These are phyloP conservation scores for Gymnoscopelus braueri DNA, from an alignment of 2,797 vertebrate genomes.

Conservation along the genomic window DNA sequence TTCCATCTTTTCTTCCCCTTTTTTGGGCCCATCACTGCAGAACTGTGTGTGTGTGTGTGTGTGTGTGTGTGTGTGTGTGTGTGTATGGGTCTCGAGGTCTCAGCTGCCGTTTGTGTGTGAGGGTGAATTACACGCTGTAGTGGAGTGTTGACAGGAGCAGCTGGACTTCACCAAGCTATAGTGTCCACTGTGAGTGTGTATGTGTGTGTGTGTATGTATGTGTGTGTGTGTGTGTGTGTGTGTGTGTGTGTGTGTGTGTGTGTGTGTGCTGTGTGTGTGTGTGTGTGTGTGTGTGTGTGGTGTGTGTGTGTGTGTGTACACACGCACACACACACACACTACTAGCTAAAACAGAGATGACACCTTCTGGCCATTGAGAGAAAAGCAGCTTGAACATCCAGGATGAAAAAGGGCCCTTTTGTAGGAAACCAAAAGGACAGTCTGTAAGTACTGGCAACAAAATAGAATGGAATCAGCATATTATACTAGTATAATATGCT, in stretches of 20 bases:
- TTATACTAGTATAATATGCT: no score
- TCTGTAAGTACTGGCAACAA: no score
- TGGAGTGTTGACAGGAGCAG: conserved; percentile 96
- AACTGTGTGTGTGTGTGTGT: conserved; percentile 7
- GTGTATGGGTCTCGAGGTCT: conserved; percentile 73
- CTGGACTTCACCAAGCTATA: conserved; percentile 89
- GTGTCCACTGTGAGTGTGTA: conserved; percentile 29
- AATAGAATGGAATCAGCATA: no score
- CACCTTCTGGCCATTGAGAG: conserved; percentile 74
- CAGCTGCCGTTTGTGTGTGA: conserved; percentile 86
- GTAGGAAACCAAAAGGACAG: no score
- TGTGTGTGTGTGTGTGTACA: conserved; percentile 14
- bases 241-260: conserved; percentile 11
- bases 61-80: conserved; percentile 36
- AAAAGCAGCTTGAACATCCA: conserved; percentile 38
- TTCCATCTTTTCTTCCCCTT: conserved; percentile 48
- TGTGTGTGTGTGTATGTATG: conserved; percentile 12
- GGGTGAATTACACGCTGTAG: conserved; percentile 90
- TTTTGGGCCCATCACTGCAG: conserved; percentile 14
- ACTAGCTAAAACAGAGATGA: conserved; percentile 67
- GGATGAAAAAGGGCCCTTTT: not conserved
- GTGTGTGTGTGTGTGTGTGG: conserved; percentile 22
- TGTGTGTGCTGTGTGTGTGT: conserved; percentile 13
- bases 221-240: conserved; percentile 24
- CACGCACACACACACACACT: conserved; percentile 3